Percentiles rank a stretch among this genome's conserved stretches.
Evolutionary conservation across 2,113 vertebrate genomes (phyloP).

Genomic region (Petrocephalus microphthalmus): DNA sequence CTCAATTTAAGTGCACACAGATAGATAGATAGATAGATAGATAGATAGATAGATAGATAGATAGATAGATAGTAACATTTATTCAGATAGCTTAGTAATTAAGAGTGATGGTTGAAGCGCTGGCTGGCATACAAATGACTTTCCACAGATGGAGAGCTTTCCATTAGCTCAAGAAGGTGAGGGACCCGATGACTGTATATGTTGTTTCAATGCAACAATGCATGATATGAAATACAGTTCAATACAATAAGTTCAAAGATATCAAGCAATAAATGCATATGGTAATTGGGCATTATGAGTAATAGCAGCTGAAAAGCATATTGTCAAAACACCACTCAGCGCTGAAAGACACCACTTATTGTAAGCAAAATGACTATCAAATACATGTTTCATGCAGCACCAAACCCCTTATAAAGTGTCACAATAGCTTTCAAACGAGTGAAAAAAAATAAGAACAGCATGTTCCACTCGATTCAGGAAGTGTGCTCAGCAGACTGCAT

Average conservation of each 20-base stretch:
- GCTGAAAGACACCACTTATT: neutral
- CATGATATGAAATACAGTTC: neutral
- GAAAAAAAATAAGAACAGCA: conserved; percentile 41
- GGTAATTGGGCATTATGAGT: neutral
- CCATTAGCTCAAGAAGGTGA: neutral
- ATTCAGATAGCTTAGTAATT: neutral
- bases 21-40: no score
- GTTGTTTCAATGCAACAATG: neutral
- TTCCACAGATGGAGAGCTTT: neutral
- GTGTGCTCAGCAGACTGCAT: conserved; percentile 50
- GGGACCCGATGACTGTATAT: neutral
- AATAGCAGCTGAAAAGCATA: neutral
- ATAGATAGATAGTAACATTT: neutral
- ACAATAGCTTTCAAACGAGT: neutral
- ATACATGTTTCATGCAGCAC: neutral
- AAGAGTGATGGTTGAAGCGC: neutral
- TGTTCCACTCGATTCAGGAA: conserved; percentile 59
- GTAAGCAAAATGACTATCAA: neutral
- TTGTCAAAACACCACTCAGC: neutral
- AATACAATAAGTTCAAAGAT: neutral
- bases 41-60: neutral
- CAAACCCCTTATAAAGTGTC: neutral
- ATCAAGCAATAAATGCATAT: neutral
- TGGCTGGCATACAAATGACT: neutral
- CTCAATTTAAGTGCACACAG: neutral